phyloP scores from a whole-genome alignment of 2,113 vertebrate species.

The Sorex araneus region DNA sequence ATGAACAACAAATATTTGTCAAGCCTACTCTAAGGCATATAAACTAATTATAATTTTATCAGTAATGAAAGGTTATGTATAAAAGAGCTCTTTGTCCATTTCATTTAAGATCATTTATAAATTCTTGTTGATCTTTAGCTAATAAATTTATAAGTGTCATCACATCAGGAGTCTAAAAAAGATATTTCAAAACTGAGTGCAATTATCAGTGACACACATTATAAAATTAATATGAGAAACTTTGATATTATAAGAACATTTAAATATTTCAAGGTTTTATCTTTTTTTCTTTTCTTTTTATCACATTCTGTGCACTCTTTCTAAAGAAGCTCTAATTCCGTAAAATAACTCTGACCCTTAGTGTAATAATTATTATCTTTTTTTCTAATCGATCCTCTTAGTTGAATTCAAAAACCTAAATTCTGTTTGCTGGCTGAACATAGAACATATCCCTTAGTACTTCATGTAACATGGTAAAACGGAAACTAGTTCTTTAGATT shows the following conservation, averaged over 20 bases:
- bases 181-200: neutral
- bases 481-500: neutral
- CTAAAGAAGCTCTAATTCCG: neutral
- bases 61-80: neutral
- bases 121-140: neutral
- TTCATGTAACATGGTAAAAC: neutral
- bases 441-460: no score
- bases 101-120: neutral
- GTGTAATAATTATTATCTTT: neutral
- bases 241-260: neutral
- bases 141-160: constrained; percentile 3
- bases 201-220: neutral
- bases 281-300: neutral
- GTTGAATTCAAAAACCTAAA: neutral
- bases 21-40: neutral
- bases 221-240: neutral
- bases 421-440: neutral
- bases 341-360: neutral
- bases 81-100: neutral
- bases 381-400: no score
- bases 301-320: neutral
- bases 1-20: neutral
- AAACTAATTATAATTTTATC: neutral
- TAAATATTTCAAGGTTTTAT: neutral
- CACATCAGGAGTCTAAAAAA: neutral